These are phyloP conservation scores for Eublepharis macularius DNA, from an alignment of 2,113 vertebrate genomes.

Conservation along the genomic window DNA sequence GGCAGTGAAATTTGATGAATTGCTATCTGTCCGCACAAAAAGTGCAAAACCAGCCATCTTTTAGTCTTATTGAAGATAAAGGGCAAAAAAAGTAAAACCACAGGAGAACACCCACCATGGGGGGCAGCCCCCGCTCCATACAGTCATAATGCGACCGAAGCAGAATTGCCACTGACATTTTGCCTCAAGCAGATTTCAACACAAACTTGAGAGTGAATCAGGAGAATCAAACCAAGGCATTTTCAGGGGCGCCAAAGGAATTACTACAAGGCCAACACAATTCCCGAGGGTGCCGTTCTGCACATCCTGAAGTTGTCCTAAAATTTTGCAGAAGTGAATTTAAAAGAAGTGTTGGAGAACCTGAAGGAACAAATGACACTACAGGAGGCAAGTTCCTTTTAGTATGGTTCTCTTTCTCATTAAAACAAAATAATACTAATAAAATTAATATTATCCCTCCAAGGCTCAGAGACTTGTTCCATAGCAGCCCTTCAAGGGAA, in stretches of 20 bases:
- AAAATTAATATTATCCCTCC: neutral
- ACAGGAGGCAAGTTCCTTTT: neutral
- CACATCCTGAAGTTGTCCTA: neutral
- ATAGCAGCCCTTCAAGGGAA: neutral
- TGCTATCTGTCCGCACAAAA: neutral
- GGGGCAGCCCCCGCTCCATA: neutral
- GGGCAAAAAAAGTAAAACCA: conserved; percentile 18
- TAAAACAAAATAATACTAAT: too few species aligned
- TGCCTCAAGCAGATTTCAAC: neutral
- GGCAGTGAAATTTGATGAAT: conserved; percentile 19
- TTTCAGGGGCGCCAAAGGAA: neutral
- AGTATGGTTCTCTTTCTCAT: neutral
- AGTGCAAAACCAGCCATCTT: neutral
- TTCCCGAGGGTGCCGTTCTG: neutral
- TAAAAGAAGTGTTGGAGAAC: neutral
- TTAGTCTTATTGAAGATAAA: conserved; percentile 7
- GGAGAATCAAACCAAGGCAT: neutral
- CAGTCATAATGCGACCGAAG: too few species aligned
- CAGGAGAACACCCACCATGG: too few species aligned
- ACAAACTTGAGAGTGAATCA: neutral
- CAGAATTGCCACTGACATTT: neutral
- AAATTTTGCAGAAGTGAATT: neutral
- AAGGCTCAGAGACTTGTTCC: neutral
- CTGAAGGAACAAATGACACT: too few species aligned
- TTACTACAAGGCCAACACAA: neutral